Evolutionary conservation across 2,888 invertebrate species (phyloP).

Genomic region (Trachelus iudaicus): DNA sequence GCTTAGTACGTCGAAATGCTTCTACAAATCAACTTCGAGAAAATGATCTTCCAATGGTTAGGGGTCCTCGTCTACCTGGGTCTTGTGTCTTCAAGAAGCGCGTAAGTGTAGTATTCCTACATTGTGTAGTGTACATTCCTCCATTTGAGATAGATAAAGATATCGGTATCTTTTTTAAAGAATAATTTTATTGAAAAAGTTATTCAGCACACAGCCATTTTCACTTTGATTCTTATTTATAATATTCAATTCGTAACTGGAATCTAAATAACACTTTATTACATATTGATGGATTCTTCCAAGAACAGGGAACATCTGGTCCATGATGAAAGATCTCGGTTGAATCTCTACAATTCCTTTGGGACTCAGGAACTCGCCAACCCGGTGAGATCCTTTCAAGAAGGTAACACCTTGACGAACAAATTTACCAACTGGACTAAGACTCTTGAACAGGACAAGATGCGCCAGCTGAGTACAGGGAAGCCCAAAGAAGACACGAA

Average conservation of each 20-base stretch:
- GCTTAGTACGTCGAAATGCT: neutral
- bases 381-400: neutral
- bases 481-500: neutral
- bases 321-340: neutral
- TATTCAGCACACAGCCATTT: neutral
- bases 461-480: neutral
- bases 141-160: neutral
- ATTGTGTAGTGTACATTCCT: too few relatives aligned
- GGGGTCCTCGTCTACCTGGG: neutral
- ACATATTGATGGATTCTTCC: neutral
- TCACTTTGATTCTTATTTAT: neutral
- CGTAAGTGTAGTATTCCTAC: neutral
- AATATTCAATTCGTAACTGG: neutral
- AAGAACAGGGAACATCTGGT: neutral
- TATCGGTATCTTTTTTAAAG: neutral
- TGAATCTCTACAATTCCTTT: neutral
- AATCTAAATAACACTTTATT: neutral
- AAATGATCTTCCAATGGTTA: neutral
- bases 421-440: neutral
- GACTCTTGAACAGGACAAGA: neutral
- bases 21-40: neutral
- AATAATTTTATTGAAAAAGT: neutral
- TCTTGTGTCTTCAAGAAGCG: neutral
- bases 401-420: neutral
- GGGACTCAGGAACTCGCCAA: neutral